phyloP scores from a whole-genome alignment of 2,888 invertebrate species.

The Harpagoxenus sublaevis region DNA sequence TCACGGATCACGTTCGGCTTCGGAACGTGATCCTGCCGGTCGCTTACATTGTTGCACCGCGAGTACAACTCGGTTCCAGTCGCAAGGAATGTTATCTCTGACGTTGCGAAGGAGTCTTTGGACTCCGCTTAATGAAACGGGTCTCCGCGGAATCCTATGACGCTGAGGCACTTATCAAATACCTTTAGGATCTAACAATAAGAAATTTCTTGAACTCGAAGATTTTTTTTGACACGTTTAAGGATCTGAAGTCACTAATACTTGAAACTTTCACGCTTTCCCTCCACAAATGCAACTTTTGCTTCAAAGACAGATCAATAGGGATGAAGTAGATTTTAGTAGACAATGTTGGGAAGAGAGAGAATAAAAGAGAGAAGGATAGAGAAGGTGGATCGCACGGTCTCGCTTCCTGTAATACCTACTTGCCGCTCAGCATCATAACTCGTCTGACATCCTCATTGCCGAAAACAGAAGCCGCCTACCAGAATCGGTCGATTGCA shows the following conservation, averaged over 20 bases:
- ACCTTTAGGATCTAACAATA: background rate
- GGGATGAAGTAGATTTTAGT: background rate
- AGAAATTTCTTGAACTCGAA: background rate
- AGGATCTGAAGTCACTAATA: background rate
- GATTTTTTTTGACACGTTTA: background rate
- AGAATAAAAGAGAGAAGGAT: background rate
- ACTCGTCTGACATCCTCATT: slow-evolving; percentile 80
- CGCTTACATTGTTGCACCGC: slow-evolving; percentile 37
- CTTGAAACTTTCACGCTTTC: background rate
- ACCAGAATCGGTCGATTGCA: slow-evolving; percentile 64
- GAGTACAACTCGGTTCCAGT: slow-evolving; percentile 5
- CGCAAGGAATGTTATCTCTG: slow-evolving; percentile 9
- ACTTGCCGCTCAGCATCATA: slow-evolving; percentile 74
- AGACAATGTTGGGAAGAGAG: background rate
- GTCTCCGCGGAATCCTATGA: background rate
- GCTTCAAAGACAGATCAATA: background rate
- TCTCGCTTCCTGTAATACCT: slow-evolving; percentile 60
- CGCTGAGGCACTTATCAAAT: background rate
- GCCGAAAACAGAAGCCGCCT: slow-evolving; percentile 82
- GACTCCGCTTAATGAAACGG: background rate
- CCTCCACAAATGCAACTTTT: background rate
- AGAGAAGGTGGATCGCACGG: slow-evolving; percentile 17
- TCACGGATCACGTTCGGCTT: slow-evolving; percentile 66
- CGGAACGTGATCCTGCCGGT: slow-evolving; percentile 48
- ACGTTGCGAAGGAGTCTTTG: background rate